Evolutionary conservation across 2,113 vertebrate genomes (phyloP), one percentile per base, ranked within the genome.

Genomic region (Lethenteron reissneri): DNA sequence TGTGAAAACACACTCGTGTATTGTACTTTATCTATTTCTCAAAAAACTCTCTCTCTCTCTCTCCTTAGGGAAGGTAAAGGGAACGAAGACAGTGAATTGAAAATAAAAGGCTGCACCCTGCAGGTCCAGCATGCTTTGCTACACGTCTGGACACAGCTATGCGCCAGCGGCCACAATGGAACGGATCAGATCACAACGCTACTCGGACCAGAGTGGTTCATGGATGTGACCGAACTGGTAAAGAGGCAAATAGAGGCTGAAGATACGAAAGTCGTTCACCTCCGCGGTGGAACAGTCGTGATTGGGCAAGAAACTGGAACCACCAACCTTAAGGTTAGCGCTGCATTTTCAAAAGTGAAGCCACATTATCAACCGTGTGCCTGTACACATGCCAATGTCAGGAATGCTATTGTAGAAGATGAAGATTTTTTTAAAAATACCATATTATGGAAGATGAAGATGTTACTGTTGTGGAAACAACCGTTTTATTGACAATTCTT

Each of bases 291-390:
- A 3, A 75, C 57, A 0, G 19, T 83, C 12, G 74, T 85, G 71
- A 76, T 84, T 41, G 84, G 84, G 12, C 76, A 76, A 57, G 82
- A 85, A 73, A 81, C 83, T 0, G 84, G 84, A 1, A 75, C 83
- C 74, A 85, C 84, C 15, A 82, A 83, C 0, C 77, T 85, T 10
- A 83, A 84, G 82, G 83, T 83, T 70, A 76, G 25, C 9, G 56
- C 59, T 57, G 15, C 41, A 41, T 41, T 41, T 41, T 41, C 41
- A 41, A 41, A 41, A 41, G 41, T 41, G 4, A 41, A 41, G 41
- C 41, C 41, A 41, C 41, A 41, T 41, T 41, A 5, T 41, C 41
- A 41, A 41, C 41, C 41, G 6, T 6, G 41, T 41, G 41, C 41
- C 41, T 41, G 6, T 41, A 41, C 41, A 7, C 41, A 41, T 41